Base-by-base conservation (phyloP, 1,140 invertebrate genomes). In the Oreohelix idahoensis region DNA sequence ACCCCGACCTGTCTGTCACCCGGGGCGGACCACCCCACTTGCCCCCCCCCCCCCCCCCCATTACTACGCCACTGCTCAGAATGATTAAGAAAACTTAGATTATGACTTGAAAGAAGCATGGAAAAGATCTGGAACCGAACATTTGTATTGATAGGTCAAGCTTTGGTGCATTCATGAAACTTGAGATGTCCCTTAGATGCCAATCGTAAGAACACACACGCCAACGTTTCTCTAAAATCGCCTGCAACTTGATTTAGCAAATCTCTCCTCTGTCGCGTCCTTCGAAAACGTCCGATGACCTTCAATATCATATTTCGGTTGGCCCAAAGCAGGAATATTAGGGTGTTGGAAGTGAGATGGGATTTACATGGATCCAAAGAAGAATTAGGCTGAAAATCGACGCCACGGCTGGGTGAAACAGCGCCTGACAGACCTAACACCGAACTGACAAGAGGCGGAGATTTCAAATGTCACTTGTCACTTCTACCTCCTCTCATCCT, bases 391-490 rank as follows among this genome's bases (percentile, higher is more conserved):
- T 10, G 20, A 66, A 66, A 66, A 66, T 66, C 29, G 63, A 10
- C 63, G 8, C 63, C 63, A 66, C 63, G n/a, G 20, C 63, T 32
- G 29, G 17, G 17, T 66, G 29, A 32, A 29, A 32, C 63, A 66
- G 63, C 63, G 17, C 8, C 63, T 2, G 63, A 66, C 63, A 66
- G 29, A 66, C 32, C 63, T 66, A 29, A 66, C 63, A 17, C 63
- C 63, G 29, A 66, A 23, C 29, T 32, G 63, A 29, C n/a, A 32
- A n/a, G 63, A 66, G 63, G 63, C 63, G 63, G 63, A 66, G n/a
- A 66, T 66, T 66, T 66, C 63, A 66, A 66, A 66, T 66, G 29
- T 66, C 63, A 35, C 63, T 66, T 66, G 63, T 66, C 63, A 66
- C 63, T 66, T 66, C 63, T 66, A 66, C n/a, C n/a, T 32, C 29